A percentile compares a stretch with the other conserved stretches of the same genome.
phyloP scores from a whole-genome alignment of 2,113 vertebrate genomes.

The Colius striatus region DNA sequence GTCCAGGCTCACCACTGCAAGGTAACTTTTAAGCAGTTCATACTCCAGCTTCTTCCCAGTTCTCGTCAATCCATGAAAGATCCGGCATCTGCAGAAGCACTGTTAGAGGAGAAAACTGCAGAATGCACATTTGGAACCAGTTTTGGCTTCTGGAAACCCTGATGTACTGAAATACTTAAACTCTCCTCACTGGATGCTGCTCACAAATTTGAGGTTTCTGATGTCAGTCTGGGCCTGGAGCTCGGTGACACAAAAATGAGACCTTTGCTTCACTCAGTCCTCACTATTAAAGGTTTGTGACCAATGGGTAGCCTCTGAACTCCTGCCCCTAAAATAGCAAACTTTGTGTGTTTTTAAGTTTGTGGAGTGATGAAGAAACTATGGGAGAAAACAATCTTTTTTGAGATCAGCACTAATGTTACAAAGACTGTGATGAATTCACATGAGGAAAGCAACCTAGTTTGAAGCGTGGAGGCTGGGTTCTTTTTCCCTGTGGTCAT shows the following conservation, averaged over 20 bases:
- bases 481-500: neutral
- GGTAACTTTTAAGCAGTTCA: neutral
- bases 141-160: neutral
- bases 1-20: neutral
- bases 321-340: neutral
- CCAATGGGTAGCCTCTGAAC: neutral
- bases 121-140: neutral
- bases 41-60: neutral
- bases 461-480: neutral
- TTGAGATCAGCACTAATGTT: neutral
- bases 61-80: neutral
- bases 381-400: neutral
- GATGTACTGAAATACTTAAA: neutral
- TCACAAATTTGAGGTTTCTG: neutral
- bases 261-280: neutral
- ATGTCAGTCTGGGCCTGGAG: neutral
- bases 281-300: neutral
- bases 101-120: neutral
- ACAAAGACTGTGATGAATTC: neutral
- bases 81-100: neutral
- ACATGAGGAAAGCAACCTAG: neutral
- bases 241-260: neutral
- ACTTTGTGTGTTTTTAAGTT: neutral
- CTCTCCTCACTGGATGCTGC: neutral
- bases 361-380: neutral